These are phyloP conservation scores for Amphipyra tragopoginis DNA, from an alignment of 2,888 invertebrate genomes.

Conservation along the genomic window DNA sequence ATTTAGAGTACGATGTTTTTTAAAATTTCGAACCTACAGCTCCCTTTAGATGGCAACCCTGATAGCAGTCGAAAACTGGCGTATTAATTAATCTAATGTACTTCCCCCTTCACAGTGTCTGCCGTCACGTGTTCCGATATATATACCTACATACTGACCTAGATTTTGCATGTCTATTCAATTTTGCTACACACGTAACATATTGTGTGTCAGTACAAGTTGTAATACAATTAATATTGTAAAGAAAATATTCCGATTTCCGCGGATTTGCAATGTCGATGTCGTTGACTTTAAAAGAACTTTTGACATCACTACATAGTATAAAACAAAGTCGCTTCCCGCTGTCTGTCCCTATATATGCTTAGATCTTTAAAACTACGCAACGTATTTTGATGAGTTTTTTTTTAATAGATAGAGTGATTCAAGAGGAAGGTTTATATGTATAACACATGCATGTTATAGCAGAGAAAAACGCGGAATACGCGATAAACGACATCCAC, in stretches of 20 bases:
- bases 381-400: too few species aligned
- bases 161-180: constrained; percentile 65
- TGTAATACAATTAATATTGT: constrained; percentile 46
- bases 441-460: too few species aligned
- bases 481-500: too few species aligned
- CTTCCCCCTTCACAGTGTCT: constrained; percentile 44
- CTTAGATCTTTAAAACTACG: too few species aligned
- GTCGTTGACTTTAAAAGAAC: not conserved
- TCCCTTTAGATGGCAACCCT: constrained; percentile 34
- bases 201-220: constrained; percentile 30
- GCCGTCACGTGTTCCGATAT: constrained; percentile 42
- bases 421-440: too few species aligned
- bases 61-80: constrained; percentile 51
- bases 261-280: constrained; percentile 9
- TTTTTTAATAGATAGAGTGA: too few species aligned
- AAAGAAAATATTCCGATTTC: constrained; percentile 22
- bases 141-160: constrained; percentile 53
- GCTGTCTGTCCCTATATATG: too few species aligned
- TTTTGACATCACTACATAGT: too few species aligned
- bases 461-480: too few species aligned
- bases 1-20: constrained; percentile 12
- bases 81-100: constrained; percentile 78
- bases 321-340: too few species aligned
- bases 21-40: constrained; percentile 2
- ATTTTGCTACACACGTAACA: constrained; percentile 55